A percentile compares a stretch with the other conserved stretches of the same genome.
Evolutionary conservation across 2,113 vertebrate genomes (phyloP).

Genomic region (Chaetura pelagica): DNA sequence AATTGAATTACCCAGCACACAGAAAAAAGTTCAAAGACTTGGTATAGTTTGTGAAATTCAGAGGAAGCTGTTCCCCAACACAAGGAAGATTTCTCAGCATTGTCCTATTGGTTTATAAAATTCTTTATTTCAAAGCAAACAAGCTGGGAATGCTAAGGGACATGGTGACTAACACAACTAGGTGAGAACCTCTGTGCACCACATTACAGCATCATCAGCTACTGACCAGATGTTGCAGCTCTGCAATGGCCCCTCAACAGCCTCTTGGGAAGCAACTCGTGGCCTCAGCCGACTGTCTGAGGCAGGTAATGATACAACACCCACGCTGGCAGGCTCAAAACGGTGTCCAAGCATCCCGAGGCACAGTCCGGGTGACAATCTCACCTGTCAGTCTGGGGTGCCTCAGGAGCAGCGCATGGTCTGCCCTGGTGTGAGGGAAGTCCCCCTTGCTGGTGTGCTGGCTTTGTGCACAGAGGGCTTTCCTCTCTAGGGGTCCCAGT

Average conservation of each 20-base stretch:
- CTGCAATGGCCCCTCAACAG: neutral
- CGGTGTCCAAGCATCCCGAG: neutral
- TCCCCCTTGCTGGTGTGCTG: neutral
- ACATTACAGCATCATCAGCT: neutral
- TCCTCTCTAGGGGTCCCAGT: fast-evolving
- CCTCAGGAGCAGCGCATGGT: neutral
- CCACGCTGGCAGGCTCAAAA: neutral
- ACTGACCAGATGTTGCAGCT: neutral
- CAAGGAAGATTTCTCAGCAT: neutral
- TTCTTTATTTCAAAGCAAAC: neutral
- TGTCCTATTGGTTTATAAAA: neutral
- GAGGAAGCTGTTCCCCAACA: neutral
- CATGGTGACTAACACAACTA: neutral
- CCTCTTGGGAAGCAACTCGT: neutral
- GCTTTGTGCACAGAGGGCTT: neutral
- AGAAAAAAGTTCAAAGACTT: neutral
- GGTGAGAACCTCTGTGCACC: neutral
- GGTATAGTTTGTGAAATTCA: neutral
- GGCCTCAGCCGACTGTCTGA: fast-evolving
- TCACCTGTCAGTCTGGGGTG: too few relatives aligned
- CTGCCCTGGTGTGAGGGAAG: neutral
- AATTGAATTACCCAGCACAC: neutral
- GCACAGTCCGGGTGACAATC: neutral
- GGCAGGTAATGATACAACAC: neutral
- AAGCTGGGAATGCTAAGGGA: neutral